Evolutionary conservation across 2,113 vertebrate species (phyloP).

Genomic region (Gallinago undulata): DNA sequence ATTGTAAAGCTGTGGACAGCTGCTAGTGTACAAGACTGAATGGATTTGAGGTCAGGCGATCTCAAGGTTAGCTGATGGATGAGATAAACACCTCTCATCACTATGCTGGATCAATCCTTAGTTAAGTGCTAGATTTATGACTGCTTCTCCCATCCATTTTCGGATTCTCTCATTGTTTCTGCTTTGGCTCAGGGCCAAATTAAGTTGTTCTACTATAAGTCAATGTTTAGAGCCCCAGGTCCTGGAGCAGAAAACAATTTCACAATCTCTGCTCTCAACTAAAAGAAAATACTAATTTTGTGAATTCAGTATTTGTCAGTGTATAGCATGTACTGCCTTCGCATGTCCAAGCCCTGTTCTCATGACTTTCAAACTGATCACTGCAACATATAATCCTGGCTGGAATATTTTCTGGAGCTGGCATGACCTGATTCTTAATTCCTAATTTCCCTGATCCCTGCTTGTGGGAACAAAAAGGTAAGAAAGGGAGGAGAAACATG

Average conservation of each 20-base stretch:
- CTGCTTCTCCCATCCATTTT: neutral
- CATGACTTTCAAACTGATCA: neutral
- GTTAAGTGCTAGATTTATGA: constrained; percentile 42
- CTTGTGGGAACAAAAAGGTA: neutral
- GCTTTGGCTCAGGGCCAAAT: neutral
- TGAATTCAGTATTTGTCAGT: neutral
- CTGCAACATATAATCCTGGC: neutral
- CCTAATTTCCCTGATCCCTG: neutral
- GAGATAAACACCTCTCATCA: constrained; percentile 30
- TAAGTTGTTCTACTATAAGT: constrained; percentile 17
- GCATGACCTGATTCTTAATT: neutral
- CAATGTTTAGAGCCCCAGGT: constrained; percentile 19
- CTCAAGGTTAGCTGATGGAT: neutral
- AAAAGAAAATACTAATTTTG: constrained; percentile 16
- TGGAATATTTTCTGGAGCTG: neutral
- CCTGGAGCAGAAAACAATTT: neutral
- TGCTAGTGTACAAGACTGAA: neutral
- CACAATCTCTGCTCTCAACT: constrained; percentile 18
- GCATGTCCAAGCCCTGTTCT: neutral
- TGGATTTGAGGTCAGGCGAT: neutral
- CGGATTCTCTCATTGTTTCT: constrained; percentile 11
- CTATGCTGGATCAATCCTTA: constrained; percentile 7
- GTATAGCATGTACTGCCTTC: neutral
- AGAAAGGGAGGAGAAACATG: neutral
- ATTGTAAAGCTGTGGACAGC: neutral